These are phyloP conservation scores for Wiebesia pumilae DNA, from an alignment of 1,140 invertebrate genomes.

Conservation along the genomic window DNA sequence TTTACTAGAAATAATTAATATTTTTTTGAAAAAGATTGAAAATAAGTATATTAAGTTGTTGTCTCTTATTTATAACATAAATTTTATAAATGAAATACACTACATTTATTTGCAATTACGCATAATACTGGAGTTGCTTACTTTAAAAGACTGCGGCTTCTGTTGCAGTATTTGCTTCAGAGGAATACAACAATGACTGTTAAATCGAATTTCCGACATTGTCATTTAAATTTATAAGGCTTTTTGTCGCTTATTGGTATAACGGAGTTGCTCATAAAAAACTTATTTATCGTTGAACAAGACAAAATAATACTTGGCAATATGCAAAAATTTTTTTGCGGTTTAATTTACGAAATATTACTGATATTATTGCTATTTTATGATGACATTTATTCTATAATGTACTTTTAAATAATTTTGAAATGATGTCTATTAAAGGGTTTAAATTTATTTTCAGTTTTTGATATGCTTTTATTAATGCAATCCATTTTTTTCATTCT, in stretches of 20 bases:
- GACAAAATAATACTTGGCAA: background rate
- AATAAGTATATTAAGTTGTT: no score
- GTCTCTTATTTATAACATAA: background rate
- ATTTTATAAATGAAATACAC: background rate
- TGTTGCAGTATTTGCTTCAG: no score
- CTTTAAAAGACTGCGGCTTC: no score
- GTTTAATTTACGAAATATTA: background rate
- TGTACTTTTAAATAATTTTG: background rate
- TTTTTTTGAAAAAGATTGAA: no score
- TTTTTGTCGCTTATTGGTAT: slow-evolving; percentile 24
- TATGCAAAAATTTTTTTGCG: background rate
- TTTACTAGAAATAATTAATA: no score
- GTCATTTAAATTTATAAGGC: background rate
- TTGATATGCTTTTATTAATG: no score
- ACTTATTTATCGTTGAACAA: slow-evolving; percentile 6
- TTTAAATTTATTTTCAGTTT: no score
- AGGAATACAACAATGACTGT: background rate
- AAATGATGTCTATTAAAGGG: background rate
- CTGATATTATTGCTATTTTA: background rate
- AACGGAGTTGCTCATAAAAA: background rate
- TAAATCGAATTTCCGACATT: slow-evolving; percentile 40
- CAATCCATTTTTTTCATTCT: no score
- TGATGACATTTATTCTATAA: background rate
- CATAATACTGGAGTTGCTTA: background rate
- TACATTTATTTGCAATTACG: background rate